phyloP scores from a whole-genome alignment of 2,888 invertebrate species.

The Aleiodes testaceus region DNA sequence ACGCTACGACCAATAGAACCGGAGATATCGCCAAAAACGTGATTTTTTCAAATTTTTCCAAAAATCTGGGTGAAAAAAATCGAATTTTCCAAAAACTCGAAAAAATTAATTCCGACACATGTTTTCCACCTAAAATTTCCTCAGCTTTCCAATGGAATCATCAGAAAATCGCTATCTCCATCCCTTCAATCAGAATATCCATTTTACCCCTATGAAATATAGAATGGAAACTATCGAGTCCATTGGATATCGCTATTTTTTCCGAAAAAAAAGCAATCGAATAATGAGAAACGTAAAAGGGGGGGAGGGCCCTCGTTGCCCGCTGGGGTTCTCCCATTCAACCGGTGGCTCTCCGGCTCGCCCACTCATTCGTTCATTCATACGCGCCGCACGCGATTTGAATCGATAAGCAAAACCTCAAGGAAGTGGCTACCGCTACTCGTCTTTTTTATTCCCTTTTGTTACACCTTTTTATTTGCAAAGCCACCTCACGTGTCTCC shows the following conservation, averaged over 20 bases:
- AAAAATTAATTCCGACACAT: too few relatives aligned
- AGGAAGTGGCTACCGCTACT: slow-evolving; percentile 48
- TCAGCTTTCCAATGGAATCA: too few relatives aligned
- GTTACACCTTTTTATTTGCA: slow-evolving; percentile 9
- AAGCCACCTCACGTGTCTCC: slow-evolving; percentile 10
- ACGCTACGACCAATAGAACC: too few relatives aligned
- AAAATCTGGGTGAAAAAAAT: too few relatives aligned
- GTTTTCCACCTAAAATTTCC: too few relatives aligned
- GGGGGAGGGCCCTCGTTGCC: slow-evolving; percentile 39
- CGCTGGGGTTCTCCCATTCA: slow-evolving; percentile 66
- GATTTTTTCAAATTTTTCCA: too few relatives aligned
- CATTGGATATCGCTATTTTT: slow-evolving; percentile 1
- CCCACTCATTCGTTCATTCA: slow-evolving; percentile 71
- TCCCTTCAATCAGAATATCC: too few relatives aligned
- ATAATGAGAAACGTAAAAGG: slow-evolving; percentile 25
- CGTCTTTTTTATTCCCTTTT: slow-evolving; percentile 41
- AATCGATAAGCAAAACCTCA: slow-evolving; percentile 67
- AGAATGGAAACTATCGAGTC: too few relatives aligned
- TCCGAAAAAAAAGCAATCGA: not conserved
- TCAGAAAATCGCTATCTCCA: too few relatives aligned
- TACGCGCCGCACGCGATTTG: slow-evolving; percentile 70
- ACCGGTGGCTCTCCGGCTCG: slow-evolving; percentile 66
- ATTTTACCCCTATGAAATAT: too few relatives aligned
- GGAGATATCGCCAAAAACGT: too few relatives aligned
- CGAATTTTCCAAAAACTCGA: too few relatives aligned